Evolutionary conservation across 2,888 invertebrate species (phyloP), one percentile per base, ranked within the genome.

Genomic region (Drosophila macrospina): DNA sequence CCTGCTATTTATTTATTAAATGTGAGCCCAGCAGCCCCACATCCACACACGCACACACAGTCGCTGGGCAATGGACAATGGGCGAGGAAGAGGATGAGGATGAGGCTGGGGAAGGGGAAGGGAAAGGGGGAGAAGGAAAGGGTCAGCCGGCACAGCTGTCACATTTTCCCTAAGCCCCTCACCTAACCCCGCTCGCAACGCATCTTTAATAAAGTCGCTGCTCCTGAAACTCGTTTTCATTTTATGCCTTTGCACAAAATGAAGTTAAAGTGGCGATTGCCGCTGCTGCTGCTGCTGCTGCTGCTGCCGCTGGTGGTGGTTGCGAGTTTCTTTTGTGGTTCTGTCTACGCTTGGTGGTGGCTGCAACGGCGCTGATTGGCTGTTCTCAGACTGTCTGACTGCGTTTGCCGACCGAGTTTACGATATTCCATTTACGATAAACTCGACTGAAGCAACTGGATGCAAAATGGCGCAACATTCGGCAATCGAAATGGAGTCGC

Each of bases 81-180:
- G 34, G 36, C 28, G 30, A 24, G 15, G 30, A 44, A 41, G 11
- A 37, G 44, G n/a, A n/a, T 26, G 13, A 34, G 2, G 42, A 11
- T 24, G 2, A 48, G 26, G n/a, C n/a, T n/a, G n/a, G n/a, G n/a
- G n/a, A n/a, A n/a, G n/a, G n/a, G n/a, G n/a, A n/a, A n/a, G n/a
- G n/a, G n/a, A n/a, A n/a, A n/a, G n/a, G n/a, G n/a, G n/a, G n/a
- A n/a, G n/a, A n/a, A 24, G 10, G 24, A 50, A 41, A 67, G 74
- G 83, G 83, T 83, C 88, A 88, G 74, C 86, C 88, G 88, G 71
- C 83, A 80, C 83, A 83, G 83, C 83, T 83, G 83, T 88, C 88
- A 60, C 88, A 83, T 88, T 88, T 88, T 83, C 68, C 69, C 63
- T 80, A 70, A 85, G 80, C 75, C 80, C 71, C 64, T 50, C 36